Conservation (phyloP, 2,113 vertebrate species). For the Cheilinus undulatus region DNA sequence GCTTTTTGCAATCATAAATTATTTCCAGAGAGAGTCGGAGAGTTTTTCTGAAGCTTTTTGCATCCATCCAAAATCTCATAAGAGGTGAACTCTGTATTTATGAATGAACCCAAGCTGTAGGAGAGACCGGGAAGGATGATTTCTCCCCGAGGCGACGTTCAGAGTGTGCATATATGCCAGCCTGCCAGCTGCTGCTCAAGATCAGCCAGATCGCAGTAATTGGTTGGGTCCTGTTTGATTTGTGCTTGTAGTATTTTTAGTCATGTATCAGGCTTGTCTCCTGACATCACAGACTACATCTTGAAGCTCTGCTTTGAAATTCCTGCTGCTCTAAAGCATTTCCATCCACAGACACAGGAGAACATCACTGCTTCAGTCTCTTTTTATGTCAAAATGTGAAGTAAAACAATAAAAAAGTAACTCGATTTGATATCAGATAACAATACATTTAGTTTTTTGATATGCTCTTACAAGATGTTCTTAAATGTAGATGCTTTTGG, state of each 20-base stretch:
- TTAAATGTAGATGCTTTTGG: no score
- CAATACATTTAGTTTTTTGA: no score
- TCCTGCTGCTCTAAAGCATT: neutral
- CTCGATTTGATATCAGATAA: no score
- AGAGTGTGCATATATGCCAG: conserved; percentile 1
- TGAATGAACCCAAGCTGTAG: conserved; percentile 39
- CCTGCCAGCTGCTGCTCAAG: conserved; percentile 54
- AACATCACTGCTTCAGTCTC: neutral
- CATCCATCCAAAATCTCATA: conserved; percentile 1
- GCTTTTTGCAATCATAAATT: neutral
- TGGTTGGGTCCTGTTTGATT: conserved; percentile 40
- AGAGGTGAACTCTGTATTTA: conserved; percentile 21
- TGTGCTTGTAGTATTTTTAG: conserved; percentile 58
- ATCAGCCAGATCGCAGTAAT: conserved; percentile 53
- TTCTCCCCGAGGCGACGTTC: conserved; percentile 25
- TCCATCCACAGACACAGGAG: neutral
- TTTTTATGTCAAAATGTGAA: neutral
- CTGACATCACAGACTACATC: conserved; percentile 25
- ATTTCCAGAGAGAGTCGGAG: neutral
- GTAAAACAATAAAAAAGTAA: no score
- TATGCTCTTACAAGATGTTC: no score
- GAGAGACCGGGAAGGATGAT: conserved; percentile 27
- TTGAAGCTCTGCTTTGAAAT: conserved; percentile 26
- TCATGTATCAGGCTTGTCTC: conserved; percentile 41
- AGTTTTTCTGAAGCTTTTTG: neutral